Evolutionary conservation across 2,113 vertebrate genomes (phyloP).

Genomic region (Crotalus horridus): DNA sequence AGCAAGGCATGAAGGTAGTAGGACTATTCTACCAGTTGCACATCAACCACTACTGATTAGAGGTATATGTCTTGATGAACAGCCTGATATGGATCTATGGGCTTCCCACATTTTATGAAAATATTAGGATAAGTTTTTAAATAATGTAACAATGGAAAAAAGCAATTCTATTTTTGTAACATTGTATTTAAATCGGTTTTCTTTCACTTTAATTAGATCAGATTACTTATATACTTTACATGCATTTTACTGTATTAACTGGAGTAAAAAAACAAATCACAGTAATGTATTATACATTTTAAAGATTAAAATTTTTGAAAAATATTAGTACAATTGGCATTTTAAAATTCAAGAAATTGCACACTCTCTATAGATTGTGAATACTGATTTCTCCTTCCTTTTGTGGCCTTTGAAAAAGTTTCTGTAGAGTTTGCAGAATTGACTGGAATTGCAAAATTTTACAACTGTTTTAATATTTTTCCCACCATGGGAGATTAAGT

Average conservation of each 20-base stretch:
- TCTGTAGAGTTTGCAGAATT: neutral
- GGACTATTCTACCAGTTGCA: neutral
- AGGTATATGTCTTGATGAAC: neutral
- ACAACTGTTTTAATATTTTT: neutral
- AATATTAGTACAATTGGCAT: neutral
- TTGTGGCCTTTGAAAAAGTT: neutral
- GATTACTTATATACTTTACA: conserved; percentile 1
- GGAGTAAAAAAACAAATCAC: neutral
- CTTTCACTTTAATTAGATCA: neutral
- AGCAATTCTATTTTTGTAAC: neutral
- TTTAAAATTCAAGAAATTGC: neutral
- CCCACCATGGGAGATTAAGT: neutral
- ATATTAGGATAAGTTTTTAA: neutral
- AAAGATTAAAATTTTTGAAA: neutral
- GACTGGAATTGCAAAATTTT: neutral
- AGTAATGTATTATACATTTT: neutral
- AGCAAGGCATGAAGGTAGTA: neutral
- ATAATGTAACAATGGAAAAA: neutral
- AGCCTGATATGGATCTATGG: neutral
- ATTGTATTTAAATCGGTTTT: neutral
- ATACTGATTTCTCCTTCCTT: neutral
- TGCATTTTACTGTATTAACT: neutral
- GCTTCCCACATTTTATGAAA: neutral
- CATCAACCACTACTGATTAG: neutral
- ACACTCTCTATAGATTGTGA: too few relatives aligned